phyloP scores from a whole-genome alignment of 2,888 invertebrate species.

The Xestia rhomboidea region DNA sequence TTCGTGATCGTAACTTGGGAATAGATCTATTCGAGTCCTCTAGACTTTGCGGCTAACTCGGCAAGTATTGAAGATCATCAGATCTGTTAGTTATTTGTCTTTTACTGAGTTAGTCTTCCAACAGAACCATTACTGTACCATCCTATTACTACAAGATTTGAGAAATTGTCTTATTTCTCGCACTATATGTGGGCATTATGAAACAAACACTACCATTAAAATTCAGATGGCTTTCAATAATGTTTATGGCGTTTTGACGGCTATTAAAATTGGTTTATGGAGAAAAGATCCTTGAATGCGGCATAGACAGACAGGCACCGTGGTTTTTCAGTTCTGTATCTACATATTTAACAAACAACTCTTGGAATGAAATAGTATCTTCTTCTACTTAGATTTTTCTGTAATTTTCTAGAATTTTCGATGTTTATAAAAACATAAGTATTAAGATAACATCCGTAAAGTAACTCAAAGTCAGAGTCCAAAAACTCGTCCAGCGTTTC shows the following conservation, averaged over 20 bases:
- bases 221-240: constrained; percentile 35
- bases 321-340: background rate
- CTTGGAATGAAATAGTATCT: background rate
- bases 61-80: constrained; percentile 24
- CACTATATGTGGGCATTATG: constrained; percentile 6
- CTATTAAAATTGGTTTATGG: constrained; percentile 45
- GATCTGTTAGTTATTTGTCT: constrained; percentile 4
- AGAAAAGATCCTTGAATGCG: constrained; percentile 38
- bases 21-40: constrained; percentile 54
- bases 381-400: background rate
- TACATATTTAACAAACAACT: constrained; percentile 1
- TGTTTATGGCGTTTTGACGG: constrained; percentile 35
- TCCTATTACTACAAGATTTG: background rate
- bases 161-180: background rate
- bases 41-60: constrained; percentile 33
- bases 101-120: constrained; percentile 1
- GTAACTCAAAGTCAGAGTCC: no score
- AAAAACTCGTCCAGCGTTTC: constrained; percentile 7
- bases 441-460: background rate
- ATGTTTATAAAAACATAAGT: no score
- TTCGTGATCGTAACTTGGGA: constrained; percentile 55
- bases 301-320: constrained; percentile 49
- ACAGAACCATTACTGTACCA: background rate
- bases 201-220: constrained; percentile 39
- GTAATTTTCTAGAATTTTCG: background rate